These are phyloP conservation scores for Ypsolopha scabrella DNA, from an alignment of 2,888 invertebrate species.

Conservation along the genomic window DNA sequence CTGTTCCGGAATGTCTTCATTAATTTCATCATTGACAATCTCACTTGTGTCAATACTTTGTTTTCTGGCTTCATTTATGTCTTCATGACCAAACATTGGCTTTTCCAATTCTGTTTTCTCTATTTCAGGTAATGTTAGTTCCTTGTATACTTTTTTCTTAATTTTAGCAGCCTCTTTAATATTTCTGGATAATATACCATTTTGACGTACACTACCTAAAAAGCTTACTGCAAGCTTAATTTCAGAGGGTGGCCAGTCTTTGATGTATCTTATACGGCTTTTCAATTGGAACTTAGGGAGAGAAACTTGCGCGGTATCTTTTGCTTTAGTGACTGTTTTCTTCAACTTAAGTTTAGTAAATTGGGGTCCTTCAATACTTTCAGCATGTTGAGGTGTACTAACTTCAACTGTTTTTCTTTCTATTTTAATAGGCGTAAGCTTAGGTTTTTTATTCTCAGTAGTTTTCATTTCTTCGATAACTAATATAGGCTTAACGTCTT, in stretches of 20 bases:
- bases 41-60: constrained; percentile 10
- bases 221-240: constrained; percentile 60
- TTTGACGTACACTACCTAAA: constrained; percentile 70
- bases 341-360: constrained; percentile 78
- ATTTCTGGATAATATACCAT: constrained; percentile 78
- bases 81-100: constrained; percentile 61
- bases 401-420: constrained; percentile 74
- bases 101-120: constrained; percentile 70
- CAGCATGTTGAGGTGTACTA: constrained; percentile 73
- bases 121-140: constrained; percentile 66
- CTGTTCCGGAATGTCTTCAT: constrained; percentile 46
- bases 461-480: constrained; percentile 4
- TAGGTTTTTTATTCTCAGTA: constrained; percentile 22
- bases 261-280: constrained; percentile 73
- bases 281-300: constrained; percentile 79
- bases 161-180: constrained; percentile 76
- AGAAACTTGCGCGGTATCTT: constrained; percentile 40
- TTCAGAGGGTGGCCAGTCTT: constrained; percentile 73
- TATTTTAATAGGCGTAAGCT: constrained; percentile 69
- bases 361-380: constrained; percentile 71
- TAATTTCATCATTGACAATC: constrained; percentile 25
- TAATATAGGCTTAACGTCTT: no score
- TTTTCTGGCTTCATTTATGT: constrained; percentile 43
- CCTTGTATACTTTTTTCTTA: constrained; percentile 70
- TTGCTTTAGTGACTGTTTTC: constrained; percentile 65